phyloP scores from a whole-genome alignment of 2,888 invertebrate species.

The Octonoba sinensis region DNA sequence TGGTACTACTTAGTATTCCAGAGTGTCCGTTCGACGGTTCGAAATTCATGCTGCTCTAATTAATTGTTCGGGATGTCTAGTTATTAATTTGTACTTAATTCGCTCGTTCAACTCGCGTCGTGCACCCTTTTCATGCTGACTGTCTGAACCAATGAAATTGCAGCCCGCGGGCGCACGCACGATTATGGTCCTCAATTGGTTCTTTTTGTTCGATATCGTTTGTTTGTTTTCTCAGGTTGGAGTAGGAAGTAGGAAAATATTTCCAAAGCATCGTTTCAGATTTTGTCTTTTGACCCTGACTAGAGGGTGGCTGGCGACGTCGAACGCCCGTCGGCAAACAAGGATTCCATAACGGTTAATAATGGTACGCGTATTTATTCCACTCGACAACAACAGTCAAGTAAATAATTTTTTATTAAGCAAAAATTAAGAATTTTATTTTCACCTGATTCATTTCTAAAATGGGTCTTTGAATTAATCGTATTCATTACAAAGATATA shows the following conservation, averaged over 20 bases:
- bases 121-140: conserved; percentile 25
- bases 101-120: conserved; percentile 31
- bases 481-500: too few species aligned
- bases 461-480: too few species aligned
- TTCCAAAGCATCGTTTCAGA: conserved; percentile 8
- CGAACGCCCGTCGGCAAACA: too few species aligned
- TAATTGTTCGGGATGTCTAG: conserved; percentile 34
- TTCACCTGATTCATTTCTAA: too few species aligned
- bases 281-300: too few species aligned
- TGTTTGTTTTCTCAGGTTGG: too few species aligned
- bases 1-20: conserved; percentile 43
- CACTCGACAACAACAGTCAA: too few species aligned
- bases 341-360: too few species aligned
- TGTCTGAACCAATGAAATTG: conserved; percentile 18
- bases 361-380: too few species aligned
- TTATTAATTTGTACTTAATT: conserved; percentile 60
- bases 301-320: too few species aligned
- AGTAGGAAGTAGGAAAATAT: conserved; percentile 31
- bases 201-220: not conserved
- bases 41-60: conserved; percentile 34
- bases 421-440: too few species aligned
- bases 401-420: too few species aligned
- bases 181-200: conserved; percentile 26
- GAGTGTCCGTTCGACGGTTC: conserved; percentile 32
- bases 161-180: conserved; percentile 16